phyloP scores from a whole-genome alignment of 2,797 vertebrate species.

The Stomatorhinus walkeri region DNA sequence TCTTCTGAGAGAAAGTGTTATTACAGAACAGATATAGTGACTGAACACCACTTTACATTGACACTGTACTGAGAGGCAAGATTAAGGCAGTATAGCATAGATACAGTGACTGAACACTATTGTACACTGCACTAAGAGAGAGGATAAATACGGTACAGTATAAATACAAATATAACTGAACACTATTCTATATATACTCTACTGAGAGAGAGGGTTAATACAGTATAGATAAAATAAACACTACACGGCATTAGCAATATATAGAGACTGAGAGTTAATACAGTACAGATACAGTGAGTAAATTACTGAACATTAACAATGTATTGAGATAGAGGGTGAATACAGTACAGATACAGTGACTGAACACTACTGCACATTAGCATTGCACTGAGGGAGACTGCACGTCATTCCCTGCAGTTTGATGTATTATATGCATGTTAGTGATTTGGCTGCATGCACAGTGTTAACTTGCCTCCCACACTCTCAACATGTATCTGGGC shows the following conservation, averaged over 20 bases:
- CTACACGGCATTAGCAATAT: neutral
- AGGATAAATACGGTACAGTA: neutral
- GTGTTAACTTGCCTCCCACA: conserved; percentile 12
- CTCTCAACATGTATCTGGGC: conserved; percentile 22
- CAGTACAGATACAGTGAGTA: neutral
- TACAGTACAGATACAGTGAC: neutral
- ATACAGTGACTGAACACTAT: neutral
- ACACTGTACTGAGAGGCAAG: neutral
- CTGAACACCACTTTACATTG: neutral
- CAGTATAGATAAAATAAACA: neutral
- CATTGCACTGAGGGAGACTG: neutral
- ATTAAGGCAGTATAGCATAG: neutral
- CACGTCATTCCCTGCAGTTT: neutral
- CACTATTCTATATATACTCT: neutral
- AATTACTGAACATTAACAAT: neutral
- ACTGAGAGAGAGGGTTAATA: neutral
- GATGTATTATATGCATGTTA: neutral
- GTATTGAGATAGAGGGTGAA: neutral
- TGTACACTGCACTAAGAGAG: neutral
- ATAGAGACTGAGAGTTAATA: neutral
- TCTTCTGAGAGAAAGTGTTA: neutral
- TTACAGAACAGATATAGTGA: neutral
- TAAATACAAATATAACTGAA: neutral
- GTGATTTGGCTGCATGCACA: neutral
- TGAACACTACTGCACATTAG: neutral